Conservation (phyloP, 2,113 vertebrate species). For the Lathamus discolor region DNA sequence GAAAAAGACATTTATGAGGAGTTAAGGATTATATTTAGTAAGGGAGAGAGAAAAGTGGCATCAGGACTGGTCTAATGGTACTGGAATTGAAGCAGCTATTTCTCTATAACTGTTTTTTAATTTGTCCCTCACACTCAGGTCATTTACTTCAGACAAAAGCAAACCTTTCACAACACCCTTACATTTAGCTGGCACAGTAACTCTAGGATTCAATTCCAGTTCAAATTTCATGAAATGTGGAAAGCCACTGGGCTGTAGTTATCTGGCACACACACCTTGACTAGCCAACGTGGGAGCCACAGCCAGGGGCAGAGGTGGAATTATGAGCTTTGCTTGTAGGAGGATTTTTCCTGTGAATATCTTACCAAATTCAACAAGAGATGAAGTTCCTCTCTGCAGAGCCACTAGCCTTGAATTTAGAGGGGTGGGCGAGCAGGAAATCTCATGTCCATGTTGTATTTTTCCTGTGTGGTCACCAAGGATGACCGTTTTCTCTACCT, state of each 20-base stretch:
- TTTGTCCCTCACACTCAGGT: neutral
- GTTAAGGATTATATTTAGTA: neutral
- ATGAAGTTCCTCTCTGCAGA: neutral
- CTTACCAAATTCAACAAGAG: neutral
- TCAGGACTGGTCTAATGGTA: neutral
- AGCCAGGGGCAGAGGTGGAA: neutral
- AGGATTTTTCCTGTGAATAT: neutral
- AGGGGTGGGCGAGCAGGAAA: neutral
- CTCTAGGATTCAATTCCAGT: neutral
- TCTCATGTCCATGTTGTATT: neutral
- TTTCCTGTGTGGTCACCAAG: neutral
- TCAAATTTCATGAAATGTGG: neutral
- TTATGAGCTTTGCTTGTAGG: neutral
- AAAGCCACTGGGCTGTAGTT: neutral
- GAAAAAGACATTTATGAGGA: neutral
- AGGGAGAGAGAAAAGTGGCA: neutral
- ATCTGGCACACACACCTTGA: neutral
- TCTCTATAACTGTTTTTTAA: neutral
- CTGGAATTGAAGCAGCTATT: neutral
- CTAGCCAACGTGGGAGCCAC: fast-evolving
- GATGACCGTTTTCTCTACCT: neutral
- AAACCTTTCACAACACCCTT: neutral
- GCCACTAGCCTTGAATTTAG: neutral
- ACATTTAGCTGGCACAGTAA: neutral
- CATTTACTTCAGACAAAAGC: neutral